Evolutionary conservation across 2,113 vertebrate genomes (phyloP).

Genomic region (Lagopus muta): DNA sequence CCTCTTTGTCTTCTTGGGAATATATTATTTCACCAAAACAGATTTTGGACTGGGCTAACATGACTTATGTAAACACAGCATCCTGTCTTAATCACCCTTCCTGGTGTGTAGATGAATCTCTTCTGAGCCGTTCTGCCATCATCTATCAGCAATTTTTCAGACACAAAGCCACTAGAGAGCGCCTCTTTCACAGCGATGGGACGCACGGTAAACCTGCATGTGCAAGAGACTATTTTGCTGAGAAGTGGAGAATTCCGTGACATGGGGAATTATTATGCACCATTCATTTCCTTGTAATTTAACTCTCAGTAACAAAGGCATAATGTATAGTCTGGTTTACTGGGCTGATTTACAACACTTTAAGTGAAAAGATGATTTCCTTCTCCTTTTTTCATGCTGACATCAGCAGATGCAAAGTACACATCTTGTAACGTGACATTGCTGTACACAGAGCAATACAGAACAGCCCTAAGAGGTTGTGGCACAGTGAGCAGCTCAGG

Average conservation of each 20-base stretch:
- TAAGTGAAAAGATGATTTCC: slow-evolving; percentile 69
- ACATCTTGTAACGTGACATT: not conserved
- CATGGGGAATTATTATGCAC: slow-evolving; percentile 74
- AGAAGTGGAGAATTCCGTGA: slow-evolving; percentile 62
- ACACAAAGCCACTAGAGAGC: slow-evolving; percentile 69
- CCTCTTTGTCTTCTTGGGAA: not conserved
- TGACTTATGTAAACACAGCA: not conserved
- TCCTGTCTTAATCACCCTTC: not conserved
- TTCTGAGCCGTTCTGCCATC: not conserved
- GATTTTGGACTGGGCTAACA: not conserved
- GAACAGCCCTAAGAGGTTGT: not conserved
- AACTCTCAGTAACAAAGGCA: slow-evolving; percentile 76
- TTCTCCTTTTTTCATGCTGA: slow-evolving; percentile 69
- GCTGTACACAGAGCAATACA: not conserved
- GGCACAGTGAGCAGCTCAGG: not conserved
- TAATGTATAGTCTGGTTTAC: slow-evolving; percentile 75
- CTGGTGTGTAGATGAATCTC: not conserved
- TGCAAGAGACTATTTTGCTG: slow-evolving; percentile 1
- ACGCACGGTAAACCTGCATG: fast-evolving
- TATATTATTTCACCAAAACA: not conserved
- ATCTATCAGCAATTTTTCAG: not conserved
- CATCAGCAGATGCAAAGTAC: slow-evolving; percentile 64
- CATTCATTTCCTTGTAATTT: slow-evolving; percentile 80
- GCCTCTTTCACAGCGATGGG: slow-evolving; percentile 55
- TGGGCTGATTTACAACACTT: slow-evolving; percentile 75